Evolutionary conservation across 2,888 invertebrate genomes (phyloP), one percentile per base, ranked within the genome.

Genomic region (Hypercompe scribonia): DNA sequence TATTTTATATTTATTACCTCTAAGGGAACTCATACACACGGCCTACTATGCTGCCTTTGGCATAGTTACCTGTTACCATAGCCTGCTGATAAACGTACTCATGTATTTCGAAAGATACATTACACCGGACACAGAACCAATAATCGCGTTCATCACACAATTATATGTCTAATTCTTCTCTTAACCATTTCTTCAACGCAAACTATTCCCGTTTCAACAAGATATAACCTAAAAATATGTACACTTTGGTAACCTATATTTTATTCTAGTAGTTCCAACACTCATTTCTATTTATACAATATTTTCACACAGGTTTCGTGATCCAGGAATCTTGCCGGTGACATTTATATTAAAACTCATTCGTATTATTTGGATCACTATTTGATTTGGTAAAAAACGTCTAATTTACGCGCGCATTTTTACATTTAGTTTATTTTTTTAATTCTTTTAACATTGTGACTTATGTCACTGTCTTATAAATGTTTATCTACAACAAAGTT

Each of bases 211-310:
- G 71, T 76, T 70, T 70, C 70, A 65, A 68, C 64, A 50, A 74
- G 73, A 77, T 76, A 72, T 74, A 82, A 77, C 68, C 75, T 76
- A 84, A 75, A 83, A 76, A 80, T 77, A 82, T 79, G 71, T 71
- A 74, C 70, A 82, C 72, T 72, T 80, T 84, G 77, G 75, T 81
- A 81, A 84, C 84, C 77, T 84, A 84, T 80, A 82, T 79, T 50
- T 76, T 82, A 76, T 76, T 77, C 76, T 67, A 70, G 75, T 69
- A 71, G 78, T 75, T 75, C 75, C 80, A 73, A 75, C 68, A 64
- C 50, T 63, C 74, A 75, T 77, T 70, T 78, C 78, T 84, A 83
- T 85, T 78, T 78, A 85, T 80, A 81, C 61, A n/a, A 63, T 36
- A 65, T 72, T 65, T 54, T 61, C 65, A 33, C 31, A 65, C 54